A percentile compares a stretch with the other conserved stretches of the same genome.
Conservation (phyloP, 2,888 invertebrate genomes). For the Callinectes sapidus region DNA sequence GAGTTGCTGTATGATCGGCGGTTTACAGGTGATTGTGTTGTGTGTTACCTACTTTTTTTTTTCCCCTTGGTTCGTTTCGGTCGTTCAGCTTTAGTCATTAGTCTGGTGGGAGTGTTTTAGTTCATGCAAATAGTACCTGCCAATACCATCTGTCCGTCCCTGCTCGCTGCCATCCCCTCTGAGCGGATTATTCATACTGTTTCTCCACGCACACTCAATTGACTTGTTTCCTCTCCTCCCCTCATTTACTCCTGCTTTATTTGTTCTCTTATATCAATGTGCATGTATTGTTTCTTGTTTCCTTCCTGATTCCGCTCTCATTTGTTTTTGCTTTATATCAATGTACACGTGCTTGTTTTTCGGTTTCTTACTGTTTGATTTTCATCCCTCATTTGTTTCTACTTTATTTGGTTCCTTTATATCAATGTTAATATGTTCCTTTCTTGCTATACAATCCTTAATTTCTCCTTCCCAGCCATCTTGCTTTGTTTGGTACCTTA, state of each 20-base stretch:
- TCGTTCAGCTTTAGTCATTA: slow-evolving; percentile 34
- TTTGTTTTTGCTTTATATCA: no score
- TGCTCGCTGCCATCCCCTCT: background rate
- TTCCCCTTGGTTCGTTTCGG: background rate
- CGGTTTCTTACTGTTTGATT: no score
- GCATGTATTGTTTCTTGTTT: background rate
- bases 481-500: no score
- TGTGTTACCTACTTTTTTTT: no score
- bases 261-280: background rate
- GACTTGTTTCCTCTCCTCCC: background rate
- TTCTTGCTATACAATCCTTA: no score
- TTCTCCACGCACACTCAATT: background rate
- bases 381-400: no score
- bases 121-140: slow-evolving; percentile 21
- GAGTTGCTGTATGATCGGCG: background rate
- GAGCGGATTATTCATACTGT: slow-evolving; percentile 19
- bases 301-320: no score
- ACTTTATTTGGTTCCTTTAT: background rate
- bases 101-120: background rate
- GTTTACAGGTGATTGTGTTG: background rate
- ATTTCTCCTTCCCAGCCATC: no score
- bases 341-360: no score
- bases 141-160: background rate
- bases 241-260: background rate
- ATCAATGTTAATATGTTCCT: no score